Conservation (phyloP, 2,113 vertebrate species). For the Pelecanus crispus region DNA sequence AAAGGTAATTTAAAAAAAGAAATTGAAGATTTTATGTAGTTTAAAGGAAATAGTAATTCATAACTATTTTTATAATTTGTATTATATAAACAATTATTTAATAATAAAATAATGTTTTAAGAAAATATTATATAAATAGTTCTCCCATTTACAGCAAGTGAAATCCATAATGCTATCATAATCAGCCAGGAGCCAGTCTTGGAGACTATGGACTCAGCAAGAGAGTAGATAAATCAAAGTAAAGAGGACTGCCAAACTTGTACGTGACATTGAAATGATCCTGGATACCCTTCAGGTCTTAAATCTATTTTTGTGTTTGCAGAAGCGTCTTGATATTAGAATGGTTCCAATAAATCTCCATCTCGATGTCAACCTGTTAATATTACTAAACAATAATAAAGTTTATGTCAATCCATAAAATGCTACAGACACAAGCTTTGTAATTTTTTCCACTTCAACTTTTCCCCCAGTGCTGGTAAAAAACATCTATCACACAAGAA, state of each 20-base stretch:
- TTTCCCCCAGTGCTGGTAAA: background rate
- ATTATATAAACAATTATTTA: background rate
- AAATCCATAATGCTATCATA: constrained; percentile 13
- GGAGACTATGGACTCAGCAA: background rate
- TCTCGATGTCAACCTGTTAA: background rate
- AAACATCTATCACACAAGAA: background rate
- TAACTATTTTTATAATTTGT: background rate
- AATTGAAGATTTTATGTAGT: background rate
- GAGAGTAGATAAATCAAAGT: constrained; percentile 43
- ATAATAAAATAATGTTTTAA: background rate
- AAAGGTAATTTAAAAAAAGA: background rate
- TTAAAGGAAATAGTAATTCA: background rate
- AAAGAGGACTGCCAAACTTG: constrained; percentile 26
- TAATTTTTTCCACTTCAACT: background rate
- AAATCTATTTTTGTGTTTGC: constrained; percentile 37
- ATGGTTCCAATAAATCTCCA: background rate
- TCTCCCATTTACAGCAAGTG: background rate
- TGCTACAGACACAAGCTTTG: background rate
- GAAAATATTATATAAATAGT: background rate
- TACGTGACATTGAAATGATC: constrained; percentile 27
- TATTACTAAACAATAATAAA: constrained; percentile 19
- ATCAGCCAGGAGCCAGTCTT: background rate
- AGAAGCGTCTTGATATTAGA: constrained; percentile 16
- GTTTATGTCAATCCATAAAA: background rate
- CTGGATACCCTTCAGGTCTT: constrained; percentile 30